Percentiles rank a stretch among this genome's conserved stretches.
Evolutionary conservation across 2,797 vertebrate genomes (phyloP).

Genomic region (Coregonus suidteri): DNA sequence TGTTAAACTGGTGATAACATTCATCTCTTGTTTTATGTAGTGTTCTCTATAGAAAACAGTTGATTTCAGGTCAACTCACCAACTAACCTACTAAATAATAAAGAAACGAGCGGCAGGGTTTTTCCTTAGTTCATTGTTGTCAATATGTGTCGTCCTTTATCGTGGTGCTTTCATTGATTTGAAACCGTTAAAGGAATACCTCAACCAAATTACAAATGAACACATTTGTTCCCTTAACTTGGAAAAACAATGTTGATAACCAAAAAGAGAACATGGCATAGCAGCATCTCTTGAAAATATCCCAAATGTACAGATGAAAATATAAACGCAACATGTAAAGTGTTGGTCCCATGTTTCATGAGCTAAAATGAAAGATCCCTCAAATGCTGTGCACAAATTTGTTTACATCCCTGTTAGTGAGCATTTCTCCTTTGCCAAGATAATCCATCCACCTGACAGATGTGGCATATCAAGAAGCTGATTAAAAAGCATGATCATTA

Average conservation of each 20-base stretch:
- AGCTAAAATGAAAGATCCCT: no score
- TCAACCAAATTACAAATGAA: neutral
- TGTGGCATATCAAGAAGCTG: no score
- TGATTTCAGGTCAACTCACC: neutral
- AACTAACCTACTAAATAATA: neutral
- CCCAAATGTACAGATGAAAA: no score
- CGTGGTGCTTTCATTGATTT: neutral
- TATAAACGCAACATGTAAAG: no score
- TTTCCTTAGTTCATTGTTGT: neutral
- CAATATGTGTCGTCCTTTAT: neutral
- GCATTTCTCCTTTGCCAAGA: no score
- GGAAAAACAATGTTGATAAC: neutral
- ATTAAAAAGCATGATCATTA: no score
- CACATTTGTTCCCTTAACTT: neutral
- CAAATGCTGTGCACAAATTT: no score
- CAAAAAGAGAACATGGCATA: neutral
- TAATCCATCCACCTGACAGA: no score
- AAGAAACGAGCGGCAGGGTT: neutral
- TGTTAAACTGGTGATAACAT: neutral
- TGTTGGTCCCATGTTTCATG: no score
- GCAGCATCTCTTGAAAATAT: neutral
- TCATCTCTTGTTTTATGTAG: neutral
- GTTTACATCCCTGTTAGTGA: no score
- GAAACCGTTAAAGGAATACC: neutral
- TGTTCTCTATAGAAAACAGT: neutral